Evolutionary conservation across 1,140 invertebrate genomes (phyloP).

Genomic region (Psix sp.): DNA sequence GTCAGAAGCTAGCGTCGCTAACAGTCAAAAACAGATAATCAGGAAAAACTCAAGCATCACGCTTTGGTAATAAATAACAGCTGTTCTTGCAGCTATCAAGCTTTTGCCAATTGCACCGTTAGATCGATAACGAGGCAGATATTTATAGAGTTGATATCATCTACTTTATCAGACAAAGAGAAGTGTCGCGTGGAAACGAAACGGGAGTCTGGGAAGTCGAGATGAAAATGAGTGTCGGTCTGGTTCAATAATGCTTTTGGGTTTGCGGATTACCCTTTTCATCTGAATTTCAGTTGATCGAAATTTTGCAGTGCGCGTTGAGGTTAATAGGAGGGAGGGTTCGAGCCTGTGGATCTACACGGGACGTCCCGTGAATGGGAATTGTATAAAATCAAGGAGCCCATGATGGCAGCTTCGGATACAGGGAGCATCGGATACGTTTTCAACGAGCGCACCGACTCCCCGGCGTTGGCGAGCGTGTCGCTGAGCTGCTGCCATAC

Average conservation of each 20-base stretch:
- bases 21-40: constrained; percentile 36
- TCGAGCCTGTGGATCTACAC: constrained; percentile 46
- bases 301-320: constrained; percentile 55
- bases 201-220: too few species aligned
- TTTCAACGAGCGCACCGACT: constrained; percentile 34
- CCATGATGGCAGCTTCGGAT: constrained; percentile 33
- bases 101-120: too few species aligned
- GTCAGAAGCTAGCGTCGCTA: constrained; percentile 1
- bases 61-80: constrained; percentile 51
- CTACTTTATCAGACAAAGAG: too few species aligned
- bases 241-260: constrained; percentile 22
- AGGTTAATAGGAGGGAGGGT: constrained; percentile 41
- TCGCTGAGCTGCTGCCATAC: constrained; percentile 37
- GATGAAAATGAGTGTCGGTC: constrained; percentile 10
- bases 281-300: constrained; percentile 60
- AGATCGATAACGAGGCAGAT: too few species aligned
- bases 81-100: constrained; percentile 35
- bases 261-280: constrained; percentile 54
- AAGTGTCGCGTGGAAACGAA: too few species aligned
- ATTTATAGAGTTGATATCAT: too few species aligned
- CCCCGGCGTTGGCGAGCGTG: constrained; percentile 21
- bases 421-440: constrained; percentile 60
- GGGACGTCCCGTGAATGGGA: constrained; percentile 62
- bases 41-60: constrained; percentile 18
- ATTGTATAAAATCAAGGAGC: constrained; percentile 64